phyloP scores from a whole-genome alignment of 2,888 invertebrate species.

The Crematogaster levior region DNA sequence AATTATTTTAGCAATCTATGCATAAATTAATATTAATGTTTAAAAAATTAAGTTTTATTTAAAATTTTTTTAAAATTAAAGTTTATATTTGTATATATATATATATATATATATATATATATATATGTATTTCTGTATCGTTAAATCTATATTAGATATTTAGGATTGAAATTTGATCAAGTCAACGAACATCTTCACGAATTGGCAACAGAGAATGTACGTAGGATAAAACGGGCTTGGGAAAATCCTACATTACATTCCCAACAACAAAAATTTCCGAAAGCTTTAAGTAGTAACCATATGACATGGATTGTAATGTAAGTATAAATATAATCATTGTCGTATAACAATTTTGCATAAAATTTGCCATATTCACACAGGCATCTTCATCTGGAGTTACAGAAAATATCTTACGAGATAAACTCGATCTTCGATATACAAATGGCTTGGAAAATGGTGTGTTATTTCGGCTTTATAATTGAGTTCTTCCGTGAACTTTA shows the following conservation, averaged over 20 bases:
- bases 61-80: neutral
- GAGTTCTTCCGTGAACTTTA: neutral
- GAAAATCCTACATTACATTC: neutral
- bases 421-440: neutral
- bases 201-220: neutral
- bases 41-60: neutral
- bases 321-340: neutral
- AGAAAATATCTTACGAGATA: neutral
- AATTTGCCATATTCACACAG: neutral
- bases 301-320: slow-evolving; percentile 7
- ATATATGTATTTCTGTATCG: neutral
- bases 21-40: neutral
- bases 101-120: too few relatives aligned
- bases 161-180: slow-evolving; percentile 17
- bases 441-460: slow-evolving; percentile 4
- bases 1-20: neutral
- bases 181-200: neutral
- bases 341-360: too few relatives aligned
- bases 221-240: neutral
- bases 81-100: neutral
- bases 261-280: neutral
- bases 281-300: neutral
- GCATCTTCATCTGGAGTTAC: slow-evolving; percentile 23
- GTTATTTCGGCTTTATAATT: neutral
- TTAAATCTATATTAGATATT: neutral